Conservation (phyloP, 1,140 invertebrate genomes). For the Bombus waltoni region DNA sequence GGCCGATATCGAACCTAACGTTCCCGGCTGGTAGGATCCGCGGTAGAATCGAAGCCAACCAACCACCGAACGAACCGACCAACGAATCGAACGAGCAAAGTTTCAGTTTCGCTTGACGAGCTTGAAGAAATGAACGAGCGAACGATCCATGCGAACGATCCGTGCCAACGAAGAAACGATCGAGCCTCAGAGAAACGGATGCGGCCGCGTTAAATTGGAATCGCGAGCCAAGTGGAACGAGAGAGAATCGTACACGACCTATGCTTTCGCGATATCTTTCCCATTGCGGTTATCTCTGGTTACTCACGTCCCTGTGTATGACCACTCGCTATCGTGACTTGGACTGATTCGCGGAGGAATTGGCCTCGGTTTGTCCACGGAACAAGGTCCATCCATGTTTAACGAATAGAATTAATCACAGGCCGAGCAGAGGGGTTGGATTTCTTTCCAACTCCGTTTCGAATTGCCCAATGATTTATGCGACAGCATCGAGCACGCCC, state of each 20-base stretch:
- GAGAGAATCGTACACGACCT: constrained; percentile 11
- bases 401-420: constrained; percentile 44
- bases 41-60: constrained; percentile 49
- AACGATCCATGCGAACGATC: constrained; percentile 9
- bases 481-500: constrained; percentile 12
- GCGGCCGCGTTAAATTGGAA: constrained; percentile 58
- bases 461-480: constrained; percentile 52
- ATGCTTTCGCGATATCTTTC: constrained; percentile 35
- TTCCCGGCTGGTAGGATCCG: constrained; percentile 46
- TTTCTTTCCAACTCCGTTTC: constrained; percentile 46
- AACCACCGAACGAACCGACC: not conserved
- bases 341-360: not conserved
- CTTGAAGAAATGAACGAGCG: constrained; percentile 8
- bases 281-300: constrained; percentile 39
- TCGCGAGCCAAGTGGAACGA: constrained; percentile 62
- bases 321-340: not conserved
- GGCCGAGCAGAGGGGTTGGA: not conserved
- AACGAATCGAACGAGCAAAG: constrained; percentile 37
- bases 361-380: not conserved
- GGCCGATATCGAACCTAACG: constrained; percentile 48
- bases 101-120: constrained; percentile 60
- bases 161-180: constrained; percentile 35
- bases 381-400: constrained; percentile 16
- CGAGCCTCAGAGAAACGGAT: not conserved
- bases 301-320: not conserved